Percentiles rank a stretch among this genome's conserved stretches.
Evolutionary conservation across 2,113 vertebrate species (phyloP).

Genomic region (Periophthalmodon schlosseri): DNA sequence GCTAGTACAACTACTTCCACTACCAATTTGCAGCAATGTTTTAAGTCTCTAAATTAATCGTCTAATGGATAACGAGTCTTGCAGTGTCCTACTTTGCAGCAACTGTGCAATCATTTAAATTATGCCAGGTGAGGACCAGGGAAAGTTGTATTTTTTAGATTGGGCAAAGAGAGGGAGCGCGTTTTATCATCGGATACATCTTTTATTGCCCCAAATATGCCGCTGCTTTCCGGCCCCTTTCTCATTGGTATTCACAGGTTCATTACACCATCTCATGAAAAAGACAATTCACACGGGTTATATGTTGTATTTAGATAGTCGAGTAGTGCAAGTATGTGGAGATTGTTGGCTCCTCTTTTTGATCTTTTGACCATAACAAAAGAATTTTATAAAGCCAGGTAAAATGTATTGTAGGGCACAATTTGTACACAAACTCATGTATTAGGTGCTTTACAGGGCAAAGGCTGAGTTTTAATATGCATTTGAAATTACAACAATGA

Average conservation of each 20-base stretch:
- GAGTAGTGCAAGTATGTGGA: not conserved
- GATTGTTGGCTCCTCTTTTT: not conserved
- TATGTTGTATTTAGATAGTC: constrained; percentile 17
- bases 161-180: not conserved
- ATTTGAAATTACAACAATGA: too few relatives aligned
- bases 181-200: constrained; percentile 52
- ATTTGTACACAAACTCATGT: too few relatives aligned
- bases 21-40: constrained; percentile 64
- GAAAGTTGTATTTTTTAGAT: constrained; percentile 55
- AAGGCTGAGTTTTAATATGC: too few relatives aligned
- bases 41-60: constrained; percentile 74
- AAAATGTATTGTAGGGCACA: too few relatives aligned
- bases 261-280: constrained; percentile 57
- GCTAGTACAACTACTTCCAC: constrained; percentile 34
- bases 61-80: constrained; percentile 73
- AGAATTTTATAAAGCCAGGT: too few relatives aligned
- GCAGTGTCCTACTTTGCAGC: constrained; percentile 64
- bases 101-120: constrained; percentile 74
- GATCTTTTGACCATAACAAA: too few relatives aligned
- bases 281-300: constrained; percentile 45
- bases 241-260: constrained; percentile 65
- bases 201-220: constrained; percentile 69
- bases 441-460: too few relatives aligned
- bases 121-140: constrained; percentile 73
- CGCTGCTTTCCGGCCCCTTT: constrained; percentile 24